Conservation (phyloP, 2,113 vertebrate species). For the Hydropotes inermis region DNA sequence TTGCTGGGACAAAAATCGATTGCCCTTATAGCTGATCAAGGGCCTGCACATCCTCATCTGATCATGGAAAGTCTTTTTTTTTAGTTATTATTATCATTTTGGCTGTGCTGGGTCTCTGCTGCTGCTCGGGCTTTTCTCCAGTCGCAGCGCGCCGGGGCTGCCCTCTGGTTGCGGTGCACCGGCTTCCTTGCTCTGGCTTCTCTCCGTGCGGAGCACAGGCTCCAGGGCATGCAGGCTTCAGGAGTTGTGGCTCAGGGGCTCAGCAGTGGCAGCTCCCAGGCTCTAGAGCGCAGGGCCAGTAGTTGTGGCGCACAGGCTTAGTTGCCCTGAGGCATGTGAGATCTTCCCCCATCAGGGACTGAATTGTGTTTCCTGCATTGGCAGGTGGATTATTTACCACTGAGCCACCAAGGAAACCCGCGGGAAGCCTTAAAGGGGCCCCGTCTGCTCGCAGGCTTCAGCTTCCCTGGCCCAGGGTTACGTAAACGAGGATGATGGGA, state of each 20-base stretch:
- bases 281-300: neutral
- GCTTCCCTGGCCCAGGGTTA: neutral
- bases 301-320: neutral
- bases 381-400: neutral
- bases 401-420: neutral
- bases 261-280: neutral
- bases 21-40: neutral
- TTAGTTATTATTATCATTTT: neutral
- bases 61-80: fast-evolving
- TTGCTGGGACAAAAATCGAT: neutral
- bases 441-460: neutral
- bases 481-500: neutral
- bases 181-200: neutral
- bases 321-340: neutral
- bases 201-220: neutral
- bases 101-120: neutral
- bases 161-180: neutral
- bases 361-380: neutral
- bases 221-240: neutral
- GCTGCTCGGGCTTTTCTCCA: neutral
- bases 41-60: neutral
- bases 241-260: neutral
- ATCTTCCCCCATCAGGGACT: neutral
- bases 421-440: fast-evolving
- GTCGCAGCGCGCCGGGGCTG: neutral